Percentiles rank a stretch among this genome's conserved stretches.
Evolutionary conservation across 2,113 vertebrate genomes (phyloP).

Genomic region (Chloebia gouldiae): DNA sequence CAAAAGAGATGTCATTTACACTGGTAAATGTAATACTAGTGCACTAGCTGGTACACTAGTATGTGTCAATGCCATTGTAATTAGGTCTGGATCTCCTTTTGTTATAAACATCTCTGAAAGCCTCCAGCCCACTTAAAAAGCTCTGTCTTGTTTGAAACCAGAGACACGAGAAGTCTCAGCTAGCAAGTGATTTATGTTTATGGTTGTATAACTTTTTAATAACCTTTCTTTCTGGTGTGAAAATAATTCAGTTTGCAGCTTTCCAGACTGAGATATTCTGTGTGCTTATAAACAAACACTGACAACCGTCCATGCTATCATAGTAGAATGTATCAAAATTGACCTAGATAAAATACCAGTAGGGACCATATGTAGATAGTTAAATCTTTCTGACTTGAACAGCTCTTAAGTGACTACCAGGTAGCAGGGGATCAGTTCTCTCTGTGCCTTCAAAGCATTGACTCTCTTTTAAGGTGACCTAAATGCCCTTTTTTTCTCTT

Average conservation of each 20-base stretch:
- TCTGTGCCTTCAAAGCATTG: not conserved
- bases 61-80: not conserved
- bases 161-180: not conserved
- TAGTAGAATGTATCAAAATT: not conserved
- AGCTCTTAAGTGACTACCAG: not conserved
- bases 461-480: not conserved
- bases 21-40: not conserved
- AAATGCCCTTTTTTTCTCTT: not conserved
- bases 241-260: not conserved
- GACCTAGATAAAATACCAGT: not conserved
- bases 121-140: not conserved
- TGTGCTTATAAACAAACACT: not conserved
- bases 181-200: not conserved
- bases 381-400: not conserved
- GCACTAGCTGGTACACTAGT: not conserved
- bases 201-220: not conserved
- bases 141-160: not conserved
- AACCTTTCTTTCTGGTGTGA: not conserved
- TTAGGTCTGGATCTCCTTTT: not conserved
- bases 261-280: not conserved
- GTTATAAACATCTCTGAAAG: not conserved
- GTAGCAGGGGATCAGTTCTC: not conserved
- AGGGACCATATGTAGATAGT: not conserved
- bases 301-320: not conserved
- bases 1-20: not conserved